phyloP scores from a whole-genome alignment of 2,797 vertebrate genomes.

The Malurus leucopterus region DNA sequence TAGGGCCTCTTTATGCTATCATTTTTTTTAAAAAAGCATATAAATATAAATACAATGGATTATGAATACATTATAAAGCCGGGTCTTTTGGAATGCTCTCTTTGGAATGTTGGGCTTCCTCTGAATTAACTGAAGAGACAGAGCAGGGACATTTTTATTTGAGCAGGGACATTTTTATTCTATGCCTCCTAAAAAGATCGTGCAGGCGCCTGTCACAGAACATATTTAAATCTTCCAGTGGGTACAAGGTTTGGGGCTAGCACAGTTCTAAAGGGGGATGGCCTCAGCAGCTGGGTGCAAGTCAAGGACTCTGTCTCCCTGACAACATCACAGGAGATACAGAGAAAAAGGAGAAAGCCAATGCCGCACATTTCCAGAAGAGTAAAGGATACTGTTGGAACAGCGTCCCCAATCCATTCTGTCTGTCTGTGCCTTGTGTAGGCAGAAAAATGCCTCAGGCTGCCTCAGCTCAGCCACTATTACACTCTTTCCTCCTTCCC shows the following conservation, averaged over 20 bases:
- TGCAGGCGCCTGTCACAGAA: not conserved
- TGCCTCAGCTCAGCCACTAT: conserved; percentile 36
- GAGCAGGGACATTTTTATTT: not conserved
- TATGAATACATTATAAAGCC: not conserved
- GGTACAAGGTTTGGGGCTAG: not conserved
- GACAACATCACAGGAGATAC: not conserved
- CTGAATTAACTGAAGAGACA: not conserved
- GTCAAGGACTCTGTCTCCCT: not conserved
- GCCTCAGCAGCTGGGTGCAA: not conserved
- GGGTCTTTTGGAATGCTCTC: not conserved
- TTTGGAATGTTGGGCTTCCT: not conserved
- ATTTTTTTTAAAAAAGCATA: not conserved
- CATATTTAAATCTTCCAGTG: not conserved
- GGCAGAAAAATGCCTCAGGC: conserved; percentile 55
- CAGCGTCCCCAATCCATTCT: conserved; percentile 19
- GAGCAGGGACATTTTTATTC: not conserved
- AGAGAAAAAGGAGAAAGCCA: conserved; percentile 19
- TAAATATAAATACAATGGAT: not conserved
- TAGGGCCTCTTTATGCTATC: not conserved
- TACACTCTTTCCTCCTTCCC: conserved; percentile 10
- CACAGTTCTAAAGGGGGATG: not conserved
- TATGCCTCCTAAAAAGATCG: not conserved
- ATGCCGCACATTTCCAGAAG: conserved; percentile 9
- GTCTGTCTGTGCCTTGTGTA: conserved; percentile 40
- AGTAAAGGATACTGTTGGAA: conserved; percentile 41